These are phyloP conservation scores for Hemibates koningsi DNA, from an alignment of 2,113 vertebrate species.

Conservation along the genomic window DNA sequence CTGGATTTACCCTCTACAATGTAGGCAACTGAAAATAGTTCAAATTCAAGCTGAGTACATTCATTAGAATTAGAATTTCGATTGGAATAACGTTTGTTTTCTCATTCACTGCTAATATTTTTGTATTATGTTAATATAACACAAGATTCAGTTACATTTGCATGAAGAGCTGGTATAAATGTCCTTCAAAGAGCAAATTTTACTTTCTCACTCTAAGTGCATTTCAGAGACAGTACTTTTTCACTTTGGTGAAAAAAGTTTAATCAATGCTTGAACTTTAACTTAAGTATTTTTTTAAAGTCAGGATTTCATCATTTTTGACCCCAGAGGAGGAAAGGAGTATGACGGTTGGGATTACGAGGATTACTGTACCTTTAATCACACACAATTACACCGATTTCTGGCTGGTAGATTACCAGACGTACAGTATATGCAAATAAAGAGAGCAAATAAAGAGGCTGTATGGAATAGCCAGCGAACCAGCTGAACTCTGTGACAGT, in stretches of 20 bases:
- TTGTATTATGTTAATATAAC: background rate
- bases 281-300: background rate
- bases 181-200: background rate
- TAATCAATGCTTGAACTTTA: background rate
- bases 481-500: background rate
- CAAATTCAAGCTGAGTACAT: background rate
- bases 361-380: background rate
- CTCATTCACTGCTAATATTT: background rate
- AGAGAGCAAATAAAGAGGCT: background rate
- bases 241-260: background rate
- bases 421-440: background rate
- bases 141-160: background rate
- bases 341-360: background rate
- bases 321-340: background rate
- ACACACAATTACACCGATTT: background rate
- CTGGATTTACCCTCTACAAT: background rate
- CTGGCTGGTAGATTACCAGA: too few relatives aligned
- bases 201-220: background rate
- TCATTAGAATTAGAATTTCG: background rate
- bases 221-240: background rate
- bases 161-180: background rate
- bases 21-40: background rate
- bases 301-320: background rate
- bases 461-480: fast-evolving
- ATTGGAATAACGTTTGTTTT: background rate